Base-by-base conservation (phyloP, 2,113 vertebrate genomes). In the Psilopogon haemacephalus region DNA sequence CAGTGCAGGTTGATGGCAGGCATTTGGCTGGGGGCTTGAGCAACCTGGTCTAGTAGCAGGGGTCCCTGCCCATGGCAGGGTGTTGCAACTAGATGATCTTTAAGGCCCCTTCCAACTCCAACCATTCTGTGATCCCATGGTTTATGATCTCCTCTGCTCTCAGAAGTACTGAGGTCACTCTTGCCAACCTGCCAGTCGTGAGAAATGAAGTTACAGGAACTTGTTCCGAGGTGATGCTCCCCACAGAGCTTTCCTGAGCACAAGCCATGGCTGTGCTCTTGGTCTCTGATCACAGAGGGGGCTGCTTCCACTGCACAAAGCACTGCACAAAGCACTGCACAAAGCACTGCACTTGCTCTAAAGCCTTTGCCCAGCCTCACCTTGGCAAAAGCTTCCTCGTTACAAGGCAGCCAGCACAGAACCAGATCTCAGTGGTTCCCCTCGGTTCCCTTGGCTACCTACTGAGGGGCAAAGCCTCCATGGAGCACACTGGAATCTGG, bases 371-470 rank as follows among this genome's bases (percentile, higher is more conserved):
- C 64, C 68, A 86, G 38, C 68, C 80, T 79, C 76, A 88, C 84
- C 76, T 72, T 56, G 67, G 79, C 71, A 35, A 21, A 48, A 48
- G 46, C 62, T 79, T 68, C 38, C 62, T 50, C 30, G 26, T 23
- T 69, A 60, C 42, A 86, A 44, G 27, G 59, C 75, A 79, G 24
- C 16, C n/a, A 54, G 59, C 68, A 42, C n/a, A 86, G 26, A 83
- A 33, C 16, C 15, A 15, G 42, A 71, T 60, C 86, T 50, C 33
- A 48, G 35, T 76, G 72, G 38, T 42, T 90, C 56, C 11, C n/a
- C 84, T 42, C 62, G 64, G 78, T 92, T 95, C 62, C 84, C 81
- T 87, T 91, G 90, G 84, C 87, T 95, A 91, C 89, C 69, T 42
- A 77, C 40, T 58, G 27, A 78, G 68, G 46, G 89, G 50, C 19